Evolutionary conservation across 2,113 vertebrate species (phyloP), one percentile per base, ranked within the genome.

Genomic region (Hippoglossus stenolepis): DNA sequence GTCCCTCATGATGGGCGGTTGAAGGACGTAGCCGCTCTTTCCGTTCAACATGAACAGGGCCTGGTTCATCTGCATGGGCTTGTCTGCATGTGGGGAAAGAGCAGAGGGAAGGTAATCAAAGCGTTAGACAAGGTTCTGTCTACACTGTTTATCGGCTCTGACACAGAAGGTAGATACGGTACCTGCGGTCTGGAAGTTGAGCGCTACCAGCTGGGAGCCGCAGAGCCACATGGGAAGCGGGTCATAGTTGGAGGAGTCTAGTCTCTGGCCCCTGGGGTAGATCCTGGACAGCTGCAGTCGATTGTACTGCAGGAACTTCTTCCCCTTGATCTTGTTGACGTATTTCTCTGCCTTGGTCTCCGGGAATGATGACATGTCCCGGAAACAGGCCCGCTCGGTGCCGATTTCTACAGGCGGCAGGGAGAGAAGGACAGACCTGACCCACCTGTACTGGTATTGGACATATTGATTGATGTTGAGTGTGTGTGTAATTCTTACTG

Each of bases 21-120:
- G 98, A 76, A 99, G 92, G 79, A 99, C 96, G 0, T 98, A 99
- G 43, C 98, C 98, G 1, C 97, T 97, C 77, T 94, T 94, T 9
- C 97, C 97, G 0, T 95, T 97, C 23, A 97, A 91, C 96, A 97
- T 95, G 93, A 99, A 99, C 70, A 99, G 92, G 26, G 98, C 97
- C 94, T 99, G 98, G 91, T 99, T 99, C 97, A 99, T 98, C 94
- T 99, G 98, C 98, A 99, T 99, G 75, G 98, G 97, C 83, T 99
- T 99, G 84, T 99, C 98, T 99, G 91, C 23, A 66, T 0, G 4
- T 1, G 8, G 12, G 28, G 10, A 10, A 24, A 31, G 31, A 31
- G 31, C 31, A 31, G 21, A 10, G 4, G 24, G 14, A 6, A 35
- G 47, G 4, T 4, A 8, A 9, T 53, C 26, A 35, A 21, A 20